These are phyloP conservation scores for Pasiphila rectangulata DNA, from an alignment of 2,888 invertebrate species.

Conservation along the genomic window DNA sequence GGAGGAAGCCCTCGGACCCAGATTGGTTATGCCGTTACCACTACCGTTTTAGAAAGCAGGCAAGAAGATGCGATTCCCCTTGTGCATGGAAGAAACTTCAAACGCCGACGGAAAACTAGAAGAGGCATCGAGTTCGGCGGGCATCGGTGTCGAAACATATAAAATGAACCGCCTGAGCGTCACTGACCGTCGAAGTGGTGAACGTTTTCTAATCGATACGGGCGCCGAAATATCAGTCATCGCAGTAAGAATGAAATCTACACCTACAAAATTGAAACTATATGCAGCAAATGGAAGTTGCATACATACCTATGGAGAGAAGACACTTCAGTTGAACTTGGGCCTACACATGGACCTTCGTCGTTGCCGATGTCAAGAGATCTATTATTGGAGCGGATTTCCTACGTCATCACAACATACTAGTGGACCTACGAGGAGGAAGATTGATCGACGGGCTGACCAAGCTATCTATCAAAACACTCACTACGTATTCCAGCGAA, in stretches of 20 bases:
- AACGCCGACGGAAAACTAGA: background rate
- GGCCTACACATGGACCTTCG: constrained; percentile 33
- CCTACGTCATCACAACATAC: constrained; percentile 27
- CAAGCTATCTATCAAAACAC: background rate
- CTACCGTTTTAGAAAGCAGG: constrained; percentile 10
- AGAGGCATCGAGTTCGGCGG: background rate
- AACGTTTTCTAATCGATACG: background rate
- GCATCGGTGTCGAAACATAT: background rate
- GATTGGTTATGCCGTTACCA: constrained; percentile 16
- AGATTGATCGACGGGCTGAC: constrained; percentile 1
- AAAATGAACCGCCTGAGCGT: background rate
- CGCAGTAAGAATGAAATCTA: background rate
- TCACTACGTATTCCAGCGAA: background rate
- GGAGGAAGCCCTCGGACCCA: background rate
- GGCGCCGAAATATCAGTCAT: background rate
- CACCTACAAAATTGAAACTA: constrained; percentile 16
- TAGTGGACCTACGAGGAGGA: constrained; percentile 28
- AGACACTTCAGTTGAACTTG: constrained; percentile 19
- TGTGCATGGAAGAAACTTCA: constrained; percentile 15
- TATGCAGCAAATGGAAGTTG: constrained; percentile 31
- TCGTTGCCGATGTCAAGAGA: constrained; percentile 31
- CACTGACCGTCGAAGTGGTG: background rate
- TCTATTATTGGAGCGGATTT: constrained; percentile 38
- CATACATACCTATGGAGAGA: constrained; percentile 22
- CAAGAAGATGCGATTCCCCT: constrained; percentile 9